Evolutionary conservation across 2,888 invertebrate species (phyloP), one percentile per base, ranked within the genome.

Genomic region (Hybos culiciformis): DNA sequence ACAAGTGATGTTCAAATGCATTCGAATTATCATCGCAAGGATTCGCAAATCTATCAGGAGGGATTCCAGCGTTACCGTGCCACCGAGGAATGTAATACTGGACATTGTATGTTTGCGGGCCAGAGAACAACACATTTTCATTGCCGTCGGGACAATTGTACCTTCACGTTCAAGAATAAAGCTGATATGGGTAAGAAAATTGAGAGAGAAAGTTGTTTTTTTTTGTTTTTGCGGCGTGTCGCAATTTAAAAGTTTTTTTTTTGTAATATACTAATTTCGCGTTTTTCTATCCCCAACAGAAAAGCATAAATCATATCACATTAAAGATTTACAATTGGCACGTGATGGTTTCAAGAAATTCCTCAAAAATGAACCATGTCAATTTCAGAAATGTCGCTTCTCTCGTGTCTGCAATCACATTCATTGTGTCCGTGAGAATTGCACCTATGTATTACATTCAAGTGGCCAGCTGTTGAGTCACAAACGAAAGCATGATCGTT

Each of bases 1-100:
- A 97, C 97, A 4, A 94, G 94, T 39, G 97, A 97, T 66, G 96
- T 97, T 5, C 96, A 97, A 69, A 96, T 96, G 96, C 97, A 97
- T 66, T 93, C 96, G 4, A 96, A 96, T 68, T 96, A 94, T 66
- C 97, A 97, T 66, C 78, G 94, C 43, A 97, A 97, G 63, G 94
- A 96, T 65, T 91, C 92, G 0, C 94, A 94, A 15, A 96, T 97
- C 55, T 88, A 93, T 44, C 92, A 93, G 60, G 96, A 96, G 64
- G 97, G 97, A 1, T 97, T 97, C 70, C 93, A 94, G 60, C 74
- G 97, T 54, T 94, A 88, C 70, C 74, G 96, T 14, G 96, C 94
- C 1, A 93, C 93, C 0, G 96, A 97, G 65, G 92, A 87, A 66
- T 97, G 96, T 66, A 83, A 85, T 7, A 86, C 90, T 3, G 80